Percentiles rank a stretch among this genome's conserved stretches.
These are phyloP conservation scores for Drosophila burlai DNA, from an alignment of 1,140 invertebrate genomes.

Conservation along the genomic window DNA sequence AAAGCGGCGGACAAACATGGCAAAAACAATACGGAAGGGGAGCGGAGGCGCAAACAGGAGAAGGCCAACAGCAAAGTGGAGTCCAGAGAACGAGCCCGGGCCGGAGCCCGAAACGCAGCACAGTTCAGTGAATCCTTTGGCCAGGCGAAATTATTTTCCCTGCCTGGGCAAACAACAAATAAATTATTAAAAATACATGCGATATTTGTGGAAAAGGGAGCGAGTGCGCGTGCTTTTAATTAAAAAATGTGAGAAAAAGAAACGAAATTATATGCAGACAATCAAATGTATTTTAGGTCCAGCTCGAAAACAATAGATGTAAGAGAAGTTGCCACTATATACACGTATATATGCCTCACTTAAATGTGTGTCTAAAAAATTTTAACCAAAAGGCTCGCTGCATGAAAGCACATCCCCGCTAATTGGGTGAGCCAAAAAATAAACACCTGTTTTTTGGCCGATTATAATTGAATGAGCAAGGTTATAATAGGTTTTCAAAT, in stretches of 20 bases:
- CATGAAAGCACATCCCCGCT: not conserved
- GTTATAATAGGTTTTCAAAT: constrained; percentile 5
- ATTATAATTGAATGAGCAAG: constrained; percentile 14
- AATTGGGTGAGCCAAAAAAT: constrained; percentile 20
- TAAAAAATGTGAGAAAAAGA: constrained; percentile 53
- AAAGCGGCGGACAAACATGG: constrained; percentile 49
- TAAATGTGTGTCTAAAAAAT: constrained; percentile 7
- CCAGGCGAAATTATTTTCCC: constrained; percentile 71
- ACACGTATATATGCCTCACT: not conserved
- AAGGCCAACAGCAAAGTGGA: constrained; percentile 20
- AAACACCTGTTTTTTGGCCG: not conserved
- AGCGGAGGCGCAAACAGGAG: constrained; percentile 6
- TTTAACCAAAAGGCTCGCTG: constrained; percentile 4
- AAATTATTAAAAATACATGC: constrained; percentile 82
- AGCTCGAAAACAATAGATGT: constrained; percentile 1
- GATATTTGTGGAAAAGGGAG: constrained; percentile 50
- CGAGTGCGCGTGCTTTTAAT: constrained; percentile 62
- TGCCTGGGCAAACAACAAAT: constrained; percentile 69
- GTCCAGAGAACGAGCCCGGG: constrained; percentile 24
- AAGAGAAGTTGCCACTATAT: not conserved
- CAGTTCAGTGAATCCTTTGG: constrained; percentile 77
- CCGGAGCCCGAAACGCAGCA: constrained; percentile 40
- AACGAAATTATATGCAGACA: constrained; percentile 44
- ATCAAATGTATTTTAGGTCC: constrained; percentile 21
- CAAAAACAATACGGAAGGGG: constrained; percentile 13